Conservation (phyloP, 2,888 invertebrate species). For the Copidosoma aretas region DNA sequence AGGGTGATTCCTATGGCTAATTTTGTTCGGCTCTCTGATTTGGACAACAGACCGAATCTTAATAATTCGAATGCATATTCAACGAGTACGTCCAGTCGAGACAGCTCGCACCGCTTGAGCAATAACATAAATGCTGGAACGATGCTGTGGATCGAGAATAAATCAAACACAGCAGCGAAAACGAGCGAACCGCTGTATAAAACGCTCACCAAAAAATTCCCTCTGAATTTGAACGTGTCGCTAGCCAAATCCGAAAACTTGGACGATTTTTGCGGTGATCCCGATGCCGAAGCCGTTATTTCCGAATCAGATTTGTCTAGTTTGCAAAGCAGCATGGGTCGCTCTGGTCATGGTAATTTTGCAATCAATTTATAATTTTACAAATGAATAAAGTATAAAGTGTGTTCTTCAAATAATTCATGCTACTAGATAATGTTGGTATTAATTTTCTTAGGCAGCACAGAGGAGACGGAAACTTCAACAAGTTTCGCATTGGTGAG, state of each 20-base stretch:
- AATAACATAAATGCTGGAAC: slow-evolving; percentile 70
- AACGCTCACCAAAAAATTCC: slow-evolving; percentile 51
- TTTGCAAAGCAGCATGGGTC: slow-evolving; percentile 65
- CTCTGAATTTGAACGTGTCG: slow-evolving; percentile 20
- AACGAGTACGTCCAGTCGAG: slow-evolving; percentile 50
- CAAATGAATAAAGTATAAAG: background rate
- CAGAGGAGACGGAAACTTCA: slow-evolving; percentile 64
- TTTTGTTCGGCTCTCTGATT: slow-evolving; percentile 80
- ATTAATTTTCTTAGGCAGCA: slow-evolving; percentile 53
- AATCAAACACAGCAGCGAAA: slow-evolving; percentile 68
- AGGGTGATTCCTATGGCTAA: slow-evolving; percentile 48
- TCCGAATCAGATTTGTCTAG: slow-evolving; percentile 64
- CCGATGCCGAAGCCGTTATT: slow-evolving; percentile 57
- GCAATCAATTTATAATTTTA: slow-evolving; percentile 21
- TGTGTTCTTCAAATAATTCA: background rate
- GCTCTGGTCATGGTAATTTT: slow-evolving; percentile 60
- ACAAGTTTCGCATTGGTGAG: slow-evolving; percentile 55
- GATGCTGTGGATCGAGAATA: slow-evolving; percentile 71
- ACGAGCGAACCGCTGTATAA: slow-evolving; percentile 65
- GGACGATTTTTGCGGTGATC: slow-evolving; percentile 46
- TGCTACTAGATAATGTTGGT: slow-evolving; percentile 5
- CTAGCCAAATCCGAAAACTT: slow-evolving; percentile 53
- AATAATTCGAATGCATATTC: slow-evolving; percentile 56
- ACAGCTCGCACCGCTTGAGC: slow-evolving; percentile 68
- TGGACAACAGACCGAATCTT: slow-evolving; percentile 71